A percentile compares a stretch with the other conserved stretches of the same genome.
Conservation (phyloP, 2,113 vertebrate genomes). For the Antechinus flavipes region DNA sequence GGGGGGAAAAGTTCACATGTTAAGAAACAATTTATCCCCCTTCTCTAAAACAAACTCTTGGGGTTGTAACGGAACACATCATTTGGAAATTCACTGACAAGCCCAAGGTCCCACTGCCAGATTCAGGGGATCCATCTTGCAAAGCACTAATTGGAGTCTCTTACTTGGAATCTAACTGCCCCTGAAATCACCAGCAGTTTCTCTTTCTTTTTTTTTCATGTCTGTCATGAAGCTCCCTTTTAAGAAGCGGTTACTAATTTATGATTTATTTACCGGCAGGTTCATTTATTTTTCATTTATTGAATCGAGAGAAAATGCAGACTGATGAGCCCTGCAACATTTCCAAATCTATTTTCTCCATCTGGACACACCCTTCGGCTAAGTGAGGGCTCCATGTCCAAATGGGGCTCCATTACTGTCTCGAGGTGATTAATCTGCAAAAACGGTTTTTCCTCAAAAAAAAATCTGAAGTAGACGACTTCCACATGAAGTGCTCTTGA, state of each 20-base stretch:
- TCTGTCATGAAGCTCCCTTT: constrained; percentile 23
- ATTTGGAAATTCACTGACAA: constrained; percentile 76
- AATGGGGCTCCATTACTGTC: not conserved
- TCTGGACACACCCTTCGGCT: constrained; percentile 3
- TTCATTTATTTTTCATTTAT: not conserved
- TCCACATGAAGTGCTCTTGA: constrained; percentile 45
- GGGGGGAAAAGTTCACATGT: constrained; percentile 72
- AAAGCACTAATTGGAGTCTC: constrained; percentile 1
- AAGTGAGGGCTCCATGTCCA: constrained; percentile 26
- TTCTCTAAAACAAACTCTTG: constrained; percentile 30
- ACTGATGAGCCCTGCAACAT: not conserved
- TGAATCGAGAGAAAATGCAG: constrained; percentile 40
- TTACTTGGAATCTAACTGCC: not conserved
- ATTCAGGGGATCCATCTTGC: constrained; percentile 14
- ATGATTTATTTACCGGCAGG: not conserved
- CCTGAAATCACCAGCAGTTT: constrained; percentile 9
- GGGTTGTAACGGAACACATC: constrained; percentile 64
- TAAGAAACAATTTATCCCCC: constrained; percentile 63
- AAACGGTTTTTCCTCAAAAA: constrained; percentile 18
- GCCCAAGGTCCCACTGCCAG: constrained; percentile 30
- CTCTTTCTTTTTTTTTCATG: not conserved
- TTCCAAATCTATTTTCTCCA: constrained; percentile 49
- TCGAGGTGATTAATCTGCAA: constrained; percentile 40
- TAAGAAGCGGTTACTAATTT: constrained; percentile 26
- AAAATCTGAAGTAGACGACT: not conserved